Evolutionary conservation across 2,113 vertebrate species (phyloP).

Genomic region (Bungarus multicinctus): DNA sequence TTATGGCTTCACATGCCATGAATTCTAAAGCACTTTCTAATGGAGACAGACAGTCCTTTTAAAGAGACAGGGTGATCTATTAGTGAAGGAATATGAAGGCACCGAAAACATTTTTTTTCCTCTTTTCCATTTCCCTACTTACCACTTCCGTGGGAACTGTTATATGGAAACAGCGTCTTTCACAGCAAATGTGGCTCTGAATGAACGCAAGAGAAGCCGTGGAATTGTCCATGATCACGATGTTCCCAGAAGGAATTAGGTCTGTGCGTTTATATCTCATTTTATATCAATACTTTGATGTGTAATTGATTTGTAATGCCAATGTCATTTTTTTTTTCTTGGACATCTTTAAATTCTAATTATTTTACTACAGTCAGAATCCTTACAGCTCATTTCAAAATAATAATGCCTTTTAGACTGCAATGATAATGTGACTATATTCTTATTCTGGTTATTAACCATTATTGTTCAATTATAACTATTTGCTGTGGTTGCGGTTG

Average conservation of each 20-base stretch:
- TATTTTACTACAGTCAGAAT: not conserved
- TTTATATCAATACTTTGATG: not conserved
- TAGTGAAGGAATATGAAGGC: slow-evolving; percentile 12
- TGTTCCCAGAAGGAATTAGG: not conserved
- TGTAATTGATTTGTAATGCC: not conserved
- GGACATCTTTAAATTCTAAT: not conserved
- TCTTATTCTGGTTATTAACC: not conserved
- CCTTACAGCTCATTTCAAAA: not conserved
- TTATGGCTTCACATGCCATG: slow-evolving; percentile 17
- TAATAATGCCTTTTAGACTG: not conserved
- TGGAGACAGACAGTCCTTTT: slow-evolving; percentile 26
- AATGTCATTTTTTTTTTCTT: not conserved
- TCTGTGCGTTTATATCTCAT: not conserved
- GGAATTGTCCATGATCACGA: not conserved
- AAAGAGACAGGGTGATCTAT: slow-evolving; percentile 20
- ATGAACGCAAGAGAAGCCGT: not conserved
- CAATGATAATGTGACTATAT: not conserved
- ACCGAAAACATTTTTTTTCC: not conserved
- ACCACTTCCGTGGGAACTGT: too few relatives aligned
- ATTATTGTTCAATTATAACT: not conserved
- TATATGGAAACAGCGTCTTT: not conserved
- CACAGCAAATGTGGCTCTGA: not conserved
- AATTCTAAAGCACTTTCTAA: slow-evolving; percentile 37
- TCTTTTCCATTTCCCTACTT: too few relatives aligned
- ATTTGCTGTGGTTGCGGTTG: not conserved